Conservation (phyloP, 1,140 invertebrate species). For the Tetramorium simillimum region DNA sequence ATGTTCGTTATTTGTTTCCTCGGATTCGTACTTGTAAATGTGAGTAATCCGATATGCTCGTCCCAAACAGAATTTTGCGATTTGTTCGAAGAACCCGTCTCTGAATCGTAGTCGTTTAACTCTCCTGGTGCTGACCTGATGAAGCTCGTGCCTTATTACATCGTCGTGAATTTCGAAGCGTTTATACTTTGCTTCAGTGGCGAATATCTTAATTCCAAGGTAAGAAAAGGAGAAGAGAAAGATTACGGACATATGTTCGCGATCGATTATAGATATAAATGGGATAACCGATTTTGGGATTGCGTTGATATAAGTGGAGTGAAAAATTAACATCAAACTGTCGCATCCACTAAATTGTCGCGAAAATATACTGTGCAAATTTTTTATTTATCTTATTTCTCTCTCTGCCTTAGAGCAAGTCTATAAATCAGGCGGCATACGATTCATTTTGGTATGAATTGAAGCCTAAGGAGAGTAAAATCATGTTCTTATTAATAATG, state of each 20-base stretch:
- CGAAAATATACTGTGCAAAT: background rate
- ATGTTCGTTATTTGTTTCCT: conserved; percentile 39
- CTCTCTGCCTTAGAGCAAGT: conserved; percentile 36
- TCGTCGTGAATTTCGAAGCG: conserved; percentile 55
- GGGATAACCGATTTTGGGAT: background rate
- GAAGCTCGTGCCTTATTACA: conserved; percentile 56
- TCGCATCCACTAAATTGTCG: background rate
- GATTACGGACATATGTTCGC: background rate
- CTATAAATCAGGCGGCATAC: conserved; percentile 42
- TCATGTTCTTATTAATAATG: conserved; percentile 45
- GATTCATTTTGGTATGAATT: conserved; percentile 60
- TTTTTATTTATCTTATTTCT: background rate
- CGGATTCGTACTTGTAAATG: conserved; percentile 36
- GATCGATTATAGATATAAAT: background rate
- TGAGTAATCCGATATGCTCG: conserved; percentile 10
- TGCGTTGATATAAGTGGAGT: background rate
- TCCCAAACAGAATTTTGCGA: background rate
- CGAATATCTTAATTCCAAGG: conserved; percentile 65
- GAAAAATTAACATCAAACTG: background rate
- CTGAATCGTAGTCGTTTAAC: conserved; percentile 20
- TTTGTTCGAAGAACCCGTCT: conserved; percentile 18
- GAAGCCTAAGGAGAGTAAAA: conserved; percentile 29
- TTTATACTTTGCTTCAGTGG: conserved; percentile 65
- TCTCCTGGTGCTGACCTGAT: background rate
- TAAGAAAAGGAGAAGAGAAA: background rate